A percentile compares a stretch with the other conserved stretches of the same genome.
These are phyloP conservation scores for Rhagoletis zephyria DNA, from an alignment of 1,140 invertebrate species.

Conservation along the genomic window DNA sequence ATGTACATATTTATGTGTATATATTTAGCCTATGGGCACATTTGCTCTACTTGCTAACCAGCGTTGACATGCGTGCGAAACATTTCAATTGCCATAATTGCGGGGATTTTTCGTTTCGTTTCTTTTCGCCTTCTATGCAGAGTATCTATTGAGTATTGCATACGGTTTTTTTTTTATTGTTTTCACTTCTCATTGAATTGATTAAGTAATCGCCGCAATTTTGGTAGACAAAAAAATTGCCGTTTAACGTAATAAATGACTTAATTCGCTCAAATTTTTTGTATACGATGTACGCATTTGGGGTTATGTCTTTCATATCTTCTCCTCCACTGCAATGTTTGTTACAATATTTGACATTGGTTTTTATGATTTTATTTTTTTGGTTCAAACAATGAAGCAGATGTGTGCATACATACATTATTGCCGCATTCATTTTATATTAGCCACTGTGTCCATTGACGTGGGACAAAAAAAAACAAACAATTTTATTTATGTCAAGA, in stretches of 20 bases:
- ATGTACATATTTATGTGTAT: not conserved
- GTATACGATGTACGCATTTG: not conserved
- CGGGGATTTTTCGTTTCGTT: not conserved
- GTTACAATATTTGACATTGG: slow-evolving; percentile 10
- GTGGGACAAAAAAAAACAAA: not conserved
- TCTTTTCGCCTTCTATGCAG: not conserved
- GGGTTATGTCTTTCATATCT: not conserved
- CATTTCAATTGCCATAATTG: not conserved
- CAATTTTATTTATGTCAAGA: slow-evolving; percentile 32
- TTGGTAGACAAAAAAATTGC: not conserved
- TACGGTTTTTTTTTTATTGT: slow-evolving; percentile 5
- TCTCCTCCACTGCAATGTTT: not conserved
- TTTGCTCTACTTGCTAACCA: not conserved
- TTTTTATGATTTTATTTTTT: slow-evolving; percentile 25
- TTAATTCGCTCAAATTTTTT: not conserved
- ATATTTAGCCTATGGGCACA: not conserved
- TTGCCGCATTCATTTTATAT: slow-evolving; percentile 27
- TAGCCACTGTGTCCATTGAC: not conserved
- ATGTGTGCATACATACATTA: not conserved
- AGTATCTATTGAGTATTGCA: not conserved
- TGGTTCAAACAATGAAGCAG: too few relatives aligned
- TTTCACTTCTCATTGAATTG: not conserved
- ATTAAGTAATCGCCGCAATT: slow-evolving; percentile 7
- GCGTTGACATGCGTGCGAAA: slow-evolving; percentile 5
- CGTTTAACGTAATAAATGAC: slow-evolving; percentile 12